These are phyloP conservation scores for Trogon melanurus DNA, from an alignment of 2,113 vertebrate species.

Conservation along the genomic window DNA sequence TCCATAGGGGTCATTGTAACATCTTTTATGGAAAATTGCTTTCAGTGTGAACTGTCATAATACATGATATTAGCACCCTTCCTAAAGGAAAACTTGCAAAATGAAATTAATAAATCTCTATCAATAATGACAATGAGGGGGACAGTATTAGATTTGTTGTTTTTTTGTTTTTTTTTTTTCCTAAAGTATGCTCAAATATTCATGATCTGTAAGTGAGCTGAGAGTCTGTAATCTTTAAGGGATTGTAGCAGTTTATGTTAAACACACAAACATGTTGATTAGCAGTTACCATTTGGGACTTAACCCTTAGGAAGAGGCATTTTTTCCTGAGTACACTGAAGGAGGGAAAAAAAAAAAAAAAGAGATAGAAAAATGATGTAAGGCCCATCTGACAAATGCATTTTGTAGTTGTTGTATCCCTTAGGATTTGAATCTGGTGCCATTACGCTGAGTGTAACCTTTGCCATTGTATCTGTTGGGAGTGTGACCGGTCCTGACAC, in stretches of 20 bases:
- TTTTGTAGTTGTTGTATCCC: conserved; percentile 29
- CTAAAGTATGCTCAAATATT: conserved; percentile 49
- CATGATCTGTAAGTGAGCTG: conserved; percentile 26
- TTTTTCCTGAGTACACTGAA: conserved; percentile 41
- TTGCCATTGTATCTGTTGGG: neutral
- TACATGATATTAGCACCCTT: conserved; percentile 73
- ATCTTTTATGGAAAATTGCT: conserved; percentile 76
- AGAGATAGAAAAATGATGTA: neutral
- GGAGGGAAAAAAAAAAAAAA: conserved; percentile 12
- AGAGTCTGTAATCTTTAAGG: conserved; percentile 47
- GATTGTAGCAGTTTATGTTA: conserved; percentile 58
- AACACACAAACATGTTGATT: conserved; percentile 43
- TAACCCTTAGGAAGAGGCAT: conserved; percentile 44
- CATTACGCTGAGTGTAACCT: neutral
- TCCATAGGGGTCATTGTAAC: conserved; percentile 76
- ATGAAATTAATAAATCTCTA: conserved; percentile 77
- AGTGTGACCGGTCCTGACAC: neutral
- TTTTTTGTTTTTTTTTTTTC: conserved; percentile 54
- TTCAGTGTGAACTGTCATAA: conserved; percentile 77
- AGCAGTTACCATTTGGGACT: conserved; percentile 56
- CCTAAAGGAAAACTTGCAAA: conserved; percentile 75
- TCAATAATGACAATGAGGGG: conserved; percentile 69
- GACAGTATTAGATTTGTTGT: conserved; percentile 70
- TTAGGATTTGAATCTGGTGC: neutral
- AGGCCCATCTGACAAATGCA: conserved; percentile 8